phyloP scores from a whole-genome alignment of 1,140 invertebrate species.

The Hirudo medicinalis region DNA sequence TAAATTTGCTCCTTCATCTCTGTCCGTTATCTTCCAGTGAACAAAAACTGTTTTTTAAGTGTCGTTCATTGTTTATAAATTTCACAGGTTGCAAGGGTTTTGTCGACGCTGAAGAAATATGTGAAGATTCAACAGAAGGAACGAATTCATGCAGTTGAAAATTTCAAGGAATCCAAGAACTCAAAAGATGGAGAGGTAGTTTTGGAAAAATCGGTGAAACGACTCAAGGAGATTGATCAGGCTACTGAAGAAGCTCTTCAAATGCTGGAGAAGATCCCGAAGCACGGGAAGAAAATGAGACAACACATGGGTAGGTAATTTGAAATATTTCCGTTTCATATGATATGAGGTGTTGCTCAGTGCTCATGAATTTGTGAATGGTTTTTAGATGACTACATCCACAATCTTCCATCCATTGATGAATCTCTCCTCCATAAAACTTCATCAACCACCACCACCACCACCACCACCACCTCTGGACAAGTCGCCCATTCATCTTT shows the following conservation, averaged over 20 bases:
- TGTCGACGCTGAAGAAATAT: conserved; percentile 1
- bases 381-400: background rate
- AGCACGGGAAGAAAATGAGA: conserved; percentile 10
- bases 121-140: conserved; percentile 3
- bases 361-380: background rate
- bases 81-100: background rate
- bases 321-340: background rate
- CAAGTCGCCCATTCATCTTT: background rate
- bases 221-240: conserved; percentile 5
- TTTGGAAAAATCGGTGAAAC: conserved; percentile 2
- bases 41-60: too few species aligned
- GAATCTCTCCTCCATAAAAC: conserved; percentile 4
- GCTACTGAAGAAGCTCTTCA: background rate
- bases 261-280: conserved; percentile 8
- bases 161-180: background rate
- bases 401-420: conserved; percentile 1
- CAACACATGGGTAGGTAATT: background rate
- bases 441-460: background rate
- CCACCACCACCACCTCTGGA: background rate
- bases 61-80: too few species aligned
- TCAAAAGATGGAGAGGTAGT: background rate
- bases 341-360: background rate
- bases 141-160: background rate
- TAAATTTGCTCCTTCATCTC: too few species aligned
- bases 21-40: too few species aligned